A percentile compares a stretch with the other conserved stretches of the same genome.
Evolutionary conservation across 1,140 invertebrate species (phyloP).

Genomic region (Dreissena polymorpha): DNA sequence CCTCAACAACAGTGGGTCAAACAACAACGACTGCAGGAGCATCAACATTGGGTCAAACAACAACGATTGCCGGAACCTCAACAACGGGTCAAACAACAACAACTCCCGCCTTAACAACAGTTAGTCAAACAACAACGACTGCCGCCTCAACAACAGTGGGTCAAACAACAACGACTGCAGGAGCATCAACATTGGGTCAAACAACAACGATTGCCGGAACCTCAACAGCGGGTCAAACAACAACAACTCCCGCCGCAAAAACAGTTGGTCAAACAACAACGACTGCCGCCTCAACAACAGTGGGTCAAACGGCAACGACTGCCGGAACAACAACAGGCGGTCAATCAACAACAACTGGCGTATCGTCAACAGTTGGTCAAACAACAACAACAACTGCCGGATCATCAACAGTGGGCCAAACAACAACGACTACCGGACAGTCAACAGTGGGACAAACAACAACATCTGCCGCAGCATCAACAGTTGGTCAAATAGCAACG

Average conservation of each 20-base stretch:
- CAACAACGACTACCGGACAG: conserved; percentile 18
- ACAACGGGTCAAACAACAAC: not conserved
- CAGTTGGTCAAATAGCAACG: conserved; percentile 2
- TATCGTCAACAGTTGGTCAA: conserved; percentile 13
- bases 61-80: not conserved
- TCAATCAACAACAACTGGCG: not conserved
- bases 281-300: not conserved
- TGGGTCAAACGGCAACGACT: conserved; percentile 1
- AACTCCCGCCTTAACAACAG: not conserved
- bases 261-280: conserved; percentile 6
- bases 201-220: not conserved
- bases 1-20: not conserved
- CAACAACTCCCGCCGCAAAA: not conserved
- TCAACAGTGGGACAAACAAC: not conserved
- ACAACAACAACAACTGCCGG: conserved; percentile 21
- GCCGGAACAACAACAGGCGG: conserved; percentile 3
- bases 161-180: conserved; percentile 2
- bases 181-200: not conserved
- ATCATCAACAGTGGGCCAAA: no score
- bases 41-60: not conserved
- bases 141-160: conserved; percentile 1
- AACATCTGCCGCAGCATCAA: not conserved
- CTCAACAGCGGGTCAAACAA: conserved; percentile 7
- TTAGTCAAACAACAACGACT: conserved; percentile 1
- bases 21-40: not conserved